phyloP scores from a whole-genome alignment of 1,140 invertebrate species.

The Tetramorium alpestre region DNA sequence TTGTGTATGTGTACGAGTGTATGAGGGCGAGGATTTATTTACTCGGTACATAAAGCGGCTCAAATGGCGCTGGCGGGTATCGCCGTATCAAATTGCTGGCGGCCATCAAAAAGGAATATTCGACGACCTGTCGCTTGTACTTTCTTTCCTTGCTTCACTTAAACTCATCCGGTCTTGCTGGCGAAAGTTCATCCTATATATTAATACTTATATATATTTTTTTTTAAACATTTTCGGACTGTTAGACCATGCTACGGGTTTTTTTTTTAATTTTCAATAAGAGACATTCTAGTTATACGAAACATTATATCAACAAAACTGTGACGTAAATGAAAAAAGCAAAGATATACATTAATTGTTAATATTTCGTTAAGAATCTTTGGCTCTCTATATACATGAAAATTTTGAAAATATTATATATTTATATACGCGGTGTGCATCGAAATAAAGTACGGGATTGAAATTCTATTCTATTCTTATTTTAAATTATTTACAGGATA shows the following conservation, averaged over 20 bases:
- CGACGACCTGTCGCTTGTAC: background rate
- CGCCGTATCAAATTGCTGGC: slow-evolving; percentile 38
- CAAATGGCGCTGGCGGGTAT: slow-evolving; percentile 44
- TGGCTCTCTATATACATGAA: background rate
- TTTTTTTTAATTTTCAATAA: background rate
- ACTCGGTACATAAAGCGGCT: slow-evolving; percentile 59
- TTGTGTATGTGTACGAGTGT: background rate
- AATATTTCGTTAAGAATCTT: background rate
- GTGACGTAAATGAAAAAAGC: background rate
- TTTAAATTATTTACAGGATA: slow-evolving; percentile 18
- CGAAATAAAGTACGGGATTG: background rate
- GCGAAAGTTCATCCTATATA: background rate
- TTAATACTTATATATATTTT: too few relatives aligned
- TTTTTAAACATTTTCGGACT: background rate
- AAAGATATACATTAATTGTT: background rate
- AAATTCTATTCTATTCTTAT: slow-evolving; percentile 25
- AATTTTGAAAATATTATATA: background rate
- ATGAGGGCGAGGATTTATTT: slow-evolving; percentile 55
- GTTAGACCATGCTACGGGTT: background rate
- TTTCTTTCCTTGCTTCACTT: background rate
- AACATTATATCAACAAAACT: background rate
- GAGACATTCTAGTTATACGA: background rate
- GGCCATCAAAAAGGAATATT: slow-evolving; percentile 45
- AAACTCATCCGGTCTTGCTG: background rate
- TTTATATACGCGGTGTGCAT: background rate